Base-by-base conservation (phyloP, 2,888 invertebrate species). In the Anaspis maculata region DNA sequence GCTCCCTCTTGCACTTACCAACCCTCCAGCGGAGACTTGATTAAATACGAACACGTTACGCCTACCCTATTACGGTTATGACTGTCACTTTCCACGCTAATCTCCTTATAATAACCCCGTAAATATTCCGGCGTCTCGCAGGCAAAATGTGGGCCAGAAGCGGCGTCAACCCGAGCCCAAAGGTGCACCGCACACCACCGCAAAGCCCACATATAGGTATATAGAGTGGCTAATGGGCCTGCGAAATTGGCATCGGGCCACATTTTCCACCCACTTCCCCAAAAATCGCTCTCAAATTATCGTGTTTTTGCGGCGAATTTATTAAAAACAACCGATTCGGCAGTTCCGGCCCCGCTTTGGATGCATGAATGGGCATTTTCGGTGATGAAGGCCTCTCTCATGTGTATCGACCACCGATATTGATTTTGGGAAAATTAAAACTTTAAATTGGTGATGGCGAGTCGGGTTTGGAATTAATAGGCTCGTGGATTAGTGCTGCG, bases 61-160 rank as follows among this genome's bases (percentile, higher is more conserved):
- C 59, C 59, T 49, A 56, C 51, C 51, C 57, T 51, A 57, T 57
- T 56, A 59, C 54, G 46, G 41, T n/a, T 45, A 51, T 61, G 59
- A 61, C 58, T 58, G 54, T 58, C 59, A 58, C 56, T 58, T 60
- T 59, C 49, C 45, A 52, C 53, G 51, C 53, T 56, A 57, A 58
- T 59, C 55, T 56, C 45, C 48, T 56, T 59, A 54, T 57, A 58
- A 59, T 57, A 54, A 56, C 36, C 19, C 30, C 34, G 31, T 31
- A 24, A 24, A 24, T 24, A 10, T 10, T 10, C 24, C n/a, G 27
- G 11, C 25, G 25, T 12, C 12, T 25, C n/a, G n/a, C n/a, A n/a
- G n/a, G n/a, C n/a, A n/a, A n/a, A n/a, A n/a, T n/a, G n/a, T n/a
- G n/a, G n/a, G n/a, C n/a, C n/a, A n/a, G n/a, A n/a, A n/a, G n/a